Conservation (phyloP, 2,888 invertebrate species). For the Neoaliturus tenellus region DNA sequence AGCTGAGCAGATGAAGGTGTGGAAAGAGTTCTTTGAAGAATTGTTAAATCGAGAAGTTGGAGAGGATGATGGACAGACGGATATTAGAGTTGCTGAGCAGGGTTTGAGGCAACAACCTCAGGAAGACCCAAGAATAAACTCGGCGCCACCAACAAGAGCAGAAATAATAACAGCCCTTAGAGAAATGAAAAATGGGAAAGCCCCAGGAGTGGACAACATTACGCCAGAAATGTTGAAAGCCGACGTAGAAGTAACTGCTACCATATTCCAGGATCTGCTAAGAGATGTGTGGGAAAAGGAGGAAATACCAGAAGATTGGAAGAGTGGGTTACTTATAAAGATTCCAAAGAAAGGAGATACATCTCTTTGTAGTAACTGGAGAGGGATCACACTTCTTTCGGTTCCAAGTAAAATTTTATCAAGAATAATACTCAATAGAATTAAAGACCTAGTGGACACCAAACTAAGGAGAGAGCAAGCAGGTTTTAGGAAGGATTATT, state of each 20-base stretch:
- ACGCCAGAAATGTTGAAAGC: conserved; percentile 19
- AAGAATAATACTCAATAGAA: conserved; percentile 25
- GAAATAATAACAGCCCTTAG: conserved; percentile 20
- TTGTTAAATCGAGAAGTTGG: conserved; percentile 1
- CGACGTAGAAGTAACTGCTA: neutral
- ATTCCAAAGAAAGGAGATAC: conserved; percentile 35
- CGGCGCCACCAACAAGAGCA: neutral
- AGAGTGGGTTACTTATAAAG: conserved; percentile 5
- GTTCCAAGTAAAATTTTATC: conserved; percentile 23
- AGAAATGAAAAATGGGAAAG: conserved; percentile 30
- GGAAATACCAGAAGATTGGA: conserved; percentile 37
- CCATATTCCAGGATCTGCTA: conserved; percentile 16
- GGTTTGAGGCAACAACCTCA: neutral
- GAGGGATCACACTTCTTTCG: conserved; percentile 23
- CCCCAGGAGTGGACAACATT: conserved; percentile 35
- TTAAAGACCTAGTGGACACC: conserved; percentile 22
- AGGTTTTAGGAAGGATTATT: conserved; percentile 1
- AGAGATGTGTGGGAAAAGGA: conserved; percentile 26
- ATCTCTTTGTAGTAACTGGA: conserved; percentile 14
- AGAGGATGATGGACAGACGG: neutral
- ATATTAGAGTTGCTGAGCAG: neutral
- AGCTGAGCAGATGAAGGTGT: neutral
- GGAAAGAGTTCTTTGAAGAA: conserved; percentile 43
- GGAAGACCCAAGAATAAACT: neutral
- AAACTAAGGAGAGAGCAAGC: conserved; percentile 18